These are phyloP conservation scores for Holotrichia oblita DNA, from an alignment of 1,140 invertebrate species.

Conservation along the genomic window DNA sequence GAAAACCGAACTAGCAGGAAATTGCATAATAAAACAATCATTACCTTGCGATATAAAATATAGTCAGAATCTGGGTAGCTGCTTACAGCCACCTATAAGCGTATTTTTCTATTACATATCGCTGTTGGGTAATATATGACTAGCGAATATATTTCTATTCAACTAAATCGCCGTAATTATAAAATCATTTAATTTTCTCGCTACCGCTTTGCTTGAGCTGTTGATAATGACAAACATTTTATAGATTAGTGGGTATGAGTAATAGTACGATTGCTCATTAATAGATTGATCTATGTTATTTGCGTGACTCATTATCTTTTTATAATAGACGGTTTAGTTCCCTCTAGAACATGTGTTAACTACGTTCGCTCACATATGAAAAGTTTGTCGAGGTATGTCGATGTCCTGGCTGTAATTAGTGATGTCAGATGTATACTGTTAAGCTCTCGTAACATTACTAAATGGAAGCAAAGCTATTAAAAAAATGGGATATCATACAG, in stretches of 20 bases:
- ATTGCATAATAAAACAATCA: background rate
- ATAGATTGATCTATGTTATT: background rate
- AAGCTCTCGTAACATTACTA: too few species aligned
- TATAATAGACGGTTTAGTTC: background rate
- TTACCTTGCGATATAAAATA: background rate
- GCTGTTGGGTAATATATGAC: conserved; percentile 25
- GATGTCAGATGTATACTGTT: too few species aligned
- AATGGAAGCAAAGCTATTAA: too few species aligned
- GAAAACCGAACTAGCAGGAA: conserved; percentile 5
- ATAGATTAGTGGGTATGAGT: conserved; percentile 1
- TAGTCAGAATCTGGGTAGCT: background rate
- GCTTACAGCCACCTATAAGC: too few species aligned
- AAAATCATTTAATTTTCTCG: conserved; percentile 27
- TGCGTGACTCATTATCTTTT: background rate
- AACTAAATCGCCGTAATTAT: conserved; percentile 13
- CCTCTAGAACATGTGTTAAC: background rate
- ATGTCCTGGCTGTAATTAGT: too few species aligned
- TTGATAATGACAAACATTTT: conserved; percentile 17
- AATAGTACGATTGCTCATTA: background rate
- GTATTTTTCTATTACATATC: conserved; percentile 8
- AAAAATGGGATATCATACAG: too few species aligned
- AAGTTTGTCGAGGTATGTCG: too few species aligned
- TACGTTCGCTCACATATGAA: too few species aligned
- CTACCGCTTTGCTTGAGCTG: background rate
- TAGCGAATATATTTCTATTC: background rate